Evolutionary conservation across 2,797 vertebrate genomes (phyloP), one percentile per base, ranked within the genome.

Genomic region (Micropoecilia bifurca): DNA sequence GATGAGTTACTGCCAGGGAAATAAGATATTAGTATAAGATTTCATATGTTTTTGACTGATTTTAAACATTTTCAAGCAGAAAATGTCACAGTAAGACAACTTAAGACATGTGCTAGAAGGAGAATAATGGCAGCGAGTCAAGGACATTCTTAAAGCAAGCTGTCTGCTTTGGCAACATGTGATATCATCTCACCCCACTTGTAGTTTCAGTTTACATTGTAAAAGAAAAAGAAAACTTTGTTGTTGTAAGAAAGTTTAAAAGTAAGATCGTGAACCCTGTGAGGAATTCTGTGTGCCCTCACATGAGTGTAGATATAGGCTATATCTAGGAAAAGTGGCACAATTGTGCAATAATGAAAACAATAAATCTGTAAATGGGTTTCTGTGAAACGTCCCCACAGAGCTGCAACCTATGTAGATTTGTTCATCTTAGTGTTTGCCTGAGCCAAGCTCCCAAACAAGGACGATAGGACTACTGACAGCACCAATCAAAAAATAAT

Each of bases 181-280:
- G 10, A 7, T 28, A 76, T 79, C 80, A 80, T 87, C 80, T 87
- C 81, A 86, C 77, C 80, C 76, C 63, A 77, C 69, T 76, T 79
- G 68, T 74, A 82, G 46, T 33, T 83, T 80, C 47, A 53, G 83
- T 71, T 79, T 50, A 78, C 76, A 83, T 74, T 46, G 79, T 79
- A 68, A 75, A 76, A 81, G 50, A 63, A 85, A 90, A 81, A 81
- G 69, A 0, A 25, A 59, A 80, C 90, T 47, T 63, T 75, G 63
- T 77, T 87, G 76, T 83, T 80, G 74, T 59, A 73, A 79, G 66
- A 73, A 53, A 83, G 84, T 73, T 66, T 69, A 71, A 22, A 86
- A 72, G 55, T 80, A 50, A 73, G 33, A 66, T 36, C 1, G 7
- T 66, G 33, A 68, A 25, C 20, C 63, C 22, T 41, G 20, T 22